A percentile compares a stretch with the other conserved stretches of the same genome.
These are phyloP conservation scores for Trachelus stipa DNA, from an alignment of 2,888 invertebrate species.

Conservation along the genomic window DNA sequence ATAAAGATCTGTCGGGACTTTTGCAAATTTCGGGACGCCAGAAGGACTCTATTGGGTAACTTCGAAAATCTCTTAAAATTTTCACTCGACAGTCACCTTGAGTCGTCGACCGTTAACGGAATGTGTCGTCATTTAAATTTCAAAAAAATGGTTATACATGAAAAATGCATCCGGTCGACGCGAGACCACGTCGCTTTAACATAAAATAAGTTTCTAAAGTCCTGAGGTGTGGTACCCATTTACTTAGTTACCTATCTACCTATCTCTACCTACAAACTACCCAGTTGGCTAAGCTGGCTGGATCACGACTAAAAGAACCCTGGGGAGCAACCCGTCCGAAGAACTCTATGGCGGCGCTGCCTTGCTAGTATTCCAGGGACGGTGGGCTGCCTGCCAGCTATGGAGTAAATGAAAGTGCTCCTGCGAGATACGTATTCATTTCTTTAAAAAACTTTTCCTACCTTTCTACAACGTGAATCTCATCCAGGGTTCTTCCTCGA, in stretches of 20 bases:
- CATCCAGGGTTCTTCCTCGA: background rate
- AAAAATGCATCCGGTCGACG: background rate
- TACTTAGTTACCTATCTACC: background rate
- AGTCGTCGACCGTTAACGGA: background rate
- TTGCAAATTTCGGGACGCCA: background rate
- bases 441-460: slow-evolving; percentile 13
- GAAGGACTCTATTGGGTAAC: too few relatives aligned
- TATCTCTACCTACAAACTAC: background rate
- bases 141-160: background rate
- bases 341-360: background rate
- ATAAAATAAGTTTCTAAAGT: background rate
- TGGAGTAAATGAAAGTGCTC: slow-evolving; percentile 31
- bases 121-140: background rate
- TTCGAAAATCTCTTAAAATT: background rate
- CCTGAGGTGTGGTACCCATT: background rate
- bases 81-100: background rate
- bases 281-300: background rate
- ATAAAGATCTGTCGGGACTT: background rate
- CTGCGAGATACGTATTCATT: slow-evolving; percentile 20
- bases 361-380: background rate
- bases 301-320: background rate
- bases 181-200: background rate
- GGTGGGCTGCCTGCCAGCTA: background rate
- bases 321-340: background rate
- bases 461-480: background rate